Evolutionary conservation across 1,140 invertebrate genomes (phyloP).

Genomic region (Papilio polytes): DNA sequence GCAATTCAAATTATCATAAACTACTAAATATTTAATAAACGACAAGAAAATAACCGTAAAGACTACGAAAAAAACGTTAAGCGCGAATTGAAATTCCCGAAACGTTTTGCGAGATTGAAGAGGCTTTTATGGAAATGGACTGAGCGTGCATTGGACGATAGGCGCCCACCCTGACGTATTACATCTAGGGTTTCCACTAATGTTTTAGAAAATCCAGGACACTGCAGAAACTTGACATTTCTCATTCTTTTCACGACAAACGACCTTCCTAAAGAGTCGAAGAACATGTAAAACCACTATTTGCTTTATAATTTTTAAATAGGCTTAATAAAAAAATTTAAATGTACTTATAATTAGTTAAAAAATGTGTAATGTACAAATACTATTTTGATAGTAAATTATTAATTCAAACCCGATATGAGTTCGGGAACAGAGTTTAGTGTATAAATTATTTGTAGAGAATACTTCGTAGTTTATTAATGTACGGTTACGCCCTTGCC

Average conservation of each 20-base stretch:
- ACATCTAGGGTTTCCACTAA: constrained; percentile 22
- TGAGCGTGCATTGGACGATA: constrained; percentile 75
- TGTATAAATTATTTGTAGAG: neutral
- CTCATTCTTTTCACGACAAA: neutral
- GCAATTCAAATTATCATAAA: constrained; percentile 28
- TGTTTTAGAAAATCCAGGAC: constrained; percentile 16
- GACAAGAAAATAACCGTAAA: constrained; percentile 51
- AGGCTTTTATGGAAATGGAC: constrained; percentile 83
- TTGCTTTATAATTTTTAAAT: neutral
- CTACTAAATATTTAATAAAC: constrained; percentile 56
- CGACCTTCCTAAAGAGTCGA: neutral
- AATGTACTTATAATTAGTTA: no score
- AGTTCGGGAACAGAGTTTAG: neutral
- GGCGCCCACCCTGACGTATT: constrained; percentile 57
- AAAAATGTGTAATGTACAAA: neutral
- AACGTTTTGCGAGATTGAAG: constrained; percentile 82
- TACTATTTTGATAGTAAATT: neutral
- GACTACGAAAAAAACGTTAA: constrained; percentile 63
- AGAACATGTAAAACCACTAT: neutral
- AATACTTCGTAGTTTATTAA: neutral
- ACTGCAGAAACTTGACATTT: neutral
- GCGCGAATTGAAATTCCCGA: constrained; percentile 80
- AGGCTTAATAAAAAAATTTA: neutral
- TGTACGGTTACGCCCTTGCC: neutral
- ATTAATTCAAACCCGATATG: neutral